Evolutionary conservation across 2,113 vertebrate genomes (phyloP), one percentile per base, ranked within the genome.

Genomic region (Prunella himalayana): DNA sequence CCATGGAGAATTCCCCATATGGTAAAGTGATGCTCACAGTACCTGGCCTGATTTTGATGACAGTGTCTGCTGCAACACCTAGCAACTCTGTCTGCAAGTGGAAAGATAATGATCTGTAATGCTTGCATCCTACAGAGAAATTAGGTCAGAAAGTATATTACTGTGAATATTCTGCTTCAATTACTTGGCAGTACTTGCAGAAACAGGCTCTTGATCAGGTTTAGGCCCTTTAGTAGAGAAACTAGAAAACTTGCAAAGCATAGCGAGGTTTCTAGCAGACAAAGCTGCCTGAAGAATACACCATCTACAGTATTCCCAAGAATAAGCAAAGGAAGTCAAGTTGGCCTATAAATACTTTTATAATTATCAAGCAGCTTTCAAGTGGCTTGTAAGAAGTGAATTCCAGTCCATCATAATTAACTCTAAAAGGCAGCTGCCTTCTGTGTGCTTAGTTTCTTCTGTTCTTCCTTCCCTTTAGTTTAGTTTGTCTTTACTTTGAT

Each of bases 41-140:
- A 84, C 96, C 98, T n/a, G 98, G 94, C 89, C 98, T 97, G 96
- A 99, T 98, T 86, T 97, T 91, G 66, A 98, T 94, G 53, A 98
- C 97, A 86, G 97, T 88, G 9, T 97, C 98, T 80, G 97, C 98
- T 72, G 98, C 98, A 96, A 97, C 95, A 95, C 98, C 97, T 59
- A 98, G 92, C 60, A 98, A 94, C 65, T 98, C 93, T 44, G 97
- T 97, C 98, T 98, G 92, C 37, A 94, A 98, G 86, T 64, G 51
- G 72, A 83, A 89, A 86, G 64, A 69, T 51, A 84, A 51, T 65
- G 20, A 88, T 35, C 71, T 57, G 54, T 59, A 70, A 25, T 73
- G 64, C 35, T 93, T 72, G 50, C 63, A 73, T 61, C 41, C n/a
- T 44, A 65, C 37, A 70, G 50, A 71, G 57, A 78, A 94, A 95